Percentiles rank a stretch among this genome's conserved stretches.
These are phyloP conservation scores for Electrona antarctica DNA, from an alignment of 2,113 vertebrate genomes.

Conservation along the genomic window DNA sequence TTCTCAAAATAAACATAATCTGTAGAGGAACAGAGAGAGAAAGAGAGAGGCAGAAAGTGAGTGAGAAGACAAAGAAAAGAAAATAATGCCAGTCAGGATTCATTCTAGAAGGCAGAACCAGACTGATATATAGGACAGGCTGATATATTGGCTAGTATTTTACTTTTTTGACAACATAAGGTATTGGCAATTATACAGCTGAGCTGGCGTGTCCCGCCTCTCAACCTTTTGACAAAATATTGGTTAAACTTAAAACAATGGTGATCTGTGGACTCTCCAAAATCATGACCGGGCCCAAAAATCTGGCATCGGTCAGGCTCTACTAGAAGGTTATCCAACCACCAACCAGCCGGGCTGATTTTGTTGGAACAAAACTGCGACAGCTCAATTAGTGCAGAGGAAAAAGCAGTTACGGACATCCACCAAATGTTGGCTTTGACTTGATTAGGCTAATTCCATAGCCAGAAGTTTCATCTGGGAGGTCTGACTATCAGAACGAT, in stretches of 20 bases:
- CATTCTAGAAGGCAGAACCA: too few relatives aligned
- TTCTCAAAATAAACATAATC: slow-evolving; percentile 88
- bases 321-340: slow-evolving; percentile 25
- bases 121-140: too few relatives aligned
- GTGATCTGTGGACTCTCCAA: too few relatives aligned
- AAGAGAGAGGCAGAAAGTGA: neutral
- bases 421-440: slow-evolving; percentile 36
- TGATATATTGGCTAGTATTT: too few relatives aligned
- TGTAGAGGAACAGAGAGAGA: slow-evolving; percentile 51
- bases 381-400: slow-evolving; percentile 38
- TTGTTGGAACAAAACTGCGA: slow-evolving; percentile 24
- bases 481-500: slow-evolving; percentile 43
- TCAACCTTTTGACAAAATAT: too few relatives aligned
- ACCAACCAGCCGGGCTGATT: slow-evolving; percentile 32
- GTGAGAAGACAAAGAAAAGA: neutral
- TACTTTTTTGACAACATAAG: too few relatives aligned
- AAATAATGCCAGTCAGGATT: slow-evolving; percentile 37
- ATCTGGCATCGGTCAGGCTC: too few relatives aligned
- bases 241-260: too few relatives aligned
- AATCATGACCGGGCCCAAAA: too few relatives aligned
- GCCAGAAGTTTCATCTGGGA: slow-evolving; percentile 36
- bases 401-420: slow-evolving; percentile 30
- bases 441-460: slow-evolving; percentile 45
- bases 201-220: too few relatives aligned
- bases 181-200: too few relatives aligned